A percentile compares a stretch with the other conserved stretches of the same genome.
phyloP scores from a whole-genome alignment of 2,888 invertebrate species.

The Cylloceria caligata region DNA sequence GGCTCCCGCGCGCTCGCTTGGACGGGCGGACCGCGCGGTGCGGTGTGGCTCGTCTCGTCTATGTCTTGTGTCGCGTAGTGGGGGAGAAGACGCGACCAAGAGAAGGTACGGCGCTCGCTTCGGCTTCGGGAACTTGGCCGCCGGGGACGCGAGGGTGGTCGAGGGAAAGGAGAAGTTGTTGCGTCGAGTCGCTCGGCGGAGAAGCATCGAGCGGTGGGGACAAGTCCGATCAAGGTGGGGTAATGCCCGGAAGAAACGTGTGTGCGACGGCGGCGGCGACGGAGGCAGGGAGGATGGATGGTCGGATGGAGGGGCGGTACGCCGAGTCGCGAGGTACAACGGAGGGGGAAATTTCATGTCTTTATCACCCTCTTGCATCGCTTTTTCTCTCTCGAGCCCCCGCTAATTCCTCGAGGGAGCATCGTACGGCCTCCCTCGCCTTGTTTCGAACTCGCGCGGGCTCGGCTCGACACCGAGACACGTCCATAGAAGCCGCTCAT shows the following conservation, averaged over 20 bases:
- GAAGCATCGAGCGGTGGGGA: conserved; percentile 56
- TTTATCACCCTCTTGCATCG: conserved; percentile 58
- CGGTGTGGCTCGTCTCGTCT: conserved; percentile 8
- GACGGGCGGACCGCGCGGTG: conserved; percentile 62
- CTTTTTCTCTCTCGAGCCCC: conserved; percentile 8
- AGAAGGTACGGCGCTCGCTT: conserved; percentile 41
- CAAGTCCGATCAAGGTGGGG: conserved; percentile 59
- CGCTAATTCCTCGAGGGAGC: conserved; percentile 53
- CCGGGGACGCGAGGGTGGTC: conserved; percentile 39
- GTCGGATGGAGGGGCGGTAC: conserved; percentile 52
- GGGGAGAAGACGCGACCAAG: conserved; percentile 67
- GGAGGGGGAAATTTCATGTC: conserved; percentile 63
- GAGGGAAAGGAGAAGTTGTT: conserved; percentile 65
- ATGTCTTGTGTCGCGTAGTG: conserved; percentile 17
- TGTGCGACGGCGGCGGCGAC: conserved; percentile 27
- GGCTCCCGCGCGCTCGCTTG: conserved; percentile 63
- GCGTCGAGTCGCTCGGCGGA: conserved; percentile 47
- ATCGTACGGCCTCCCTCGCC: conserved; percentile 54
- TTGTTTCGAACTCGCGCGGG: conserved; percentile 47
- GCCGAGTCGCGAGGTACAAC: conserved; percentile 32
- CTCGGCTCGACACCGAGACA: conserved; percentile 18
- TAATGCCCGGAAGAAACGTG: conserved; percentile 62
- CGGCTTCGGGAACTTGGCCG: conserved; percentile 21
- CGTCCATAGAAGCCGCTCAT: not conserved
- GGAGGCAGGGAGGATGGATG: conserved; percentile 63